A percentile compares a stretch with the other conserved stretches of the same genome.
Evolutionary conservation across 1,140 invertebrate species (phyloP).

Genomic region (Ctenoplectra terminalis): DNA sequence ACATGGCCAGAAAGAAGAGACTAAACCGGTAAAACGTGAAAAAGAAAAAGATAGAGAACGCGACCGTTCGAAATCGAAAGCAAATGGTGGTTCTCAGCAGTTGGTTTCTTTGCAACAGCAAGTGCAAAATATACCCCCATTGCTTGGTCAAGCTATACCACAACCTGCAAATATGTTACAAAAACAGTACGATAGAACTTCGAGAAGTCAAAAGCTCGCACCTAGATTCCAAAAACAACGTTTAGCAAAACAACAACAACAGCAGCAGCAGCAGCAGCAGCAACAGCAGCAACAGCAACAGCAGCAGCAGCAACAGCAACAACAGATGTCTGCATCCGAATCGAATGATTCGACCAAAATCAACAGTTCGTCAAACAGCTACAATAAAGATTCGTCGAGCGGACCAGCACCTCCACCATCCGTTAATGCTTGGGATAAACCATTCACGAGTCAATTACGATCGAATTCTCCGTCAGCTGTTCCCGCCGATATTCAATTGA

Average conservation of each 20-base stretch:
- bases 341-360: constrained; percentile 76
- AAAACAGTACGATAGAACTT: constrained; percentile 84
- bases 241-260: constrained; percentile 83
- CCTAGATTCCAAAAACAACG: constrained; percentile 92
- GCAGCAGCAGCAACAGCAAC: constrained; percentile 64
- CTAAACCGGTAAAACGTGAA: constrained; percentile 78
- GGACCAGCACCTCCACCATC: constrained; percentile 86
- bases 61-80: constrained; percentile 79
- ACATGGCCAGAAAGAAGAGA: constrained; percentile 83
- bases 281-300: constrained; percentile 74
- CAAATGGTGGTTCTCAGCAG: constrained; percentile 73
- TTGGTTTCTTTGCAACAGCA: constrained; percentile 76
- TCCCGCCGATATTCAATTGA: constrained; percentile 75
- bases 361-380: constrained; percentile 71
- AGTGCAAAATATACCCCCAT: constrained; percentile 82
- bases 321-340: constrained; percentile 76
- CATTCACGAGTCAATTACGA: constrained; percentile 87
- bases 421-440: constrained; percentile 94
- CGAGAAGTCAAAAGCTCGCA: constrained; percentile 85
- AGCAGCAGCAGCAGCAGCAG: too few relatives aligned
- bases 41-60: constrained; percentile 81
- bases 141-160: constrained; percentile 82
- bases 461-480: constrained; percentile 81
- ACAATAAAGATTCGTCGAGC: constrained; percentile 81
- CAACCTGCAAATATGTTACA: constrained; percentile 79